Evolutionary conservation across 2,888 invertebrate species (phyloP).

Genomic region (Acrobasis suavella): DNA sequence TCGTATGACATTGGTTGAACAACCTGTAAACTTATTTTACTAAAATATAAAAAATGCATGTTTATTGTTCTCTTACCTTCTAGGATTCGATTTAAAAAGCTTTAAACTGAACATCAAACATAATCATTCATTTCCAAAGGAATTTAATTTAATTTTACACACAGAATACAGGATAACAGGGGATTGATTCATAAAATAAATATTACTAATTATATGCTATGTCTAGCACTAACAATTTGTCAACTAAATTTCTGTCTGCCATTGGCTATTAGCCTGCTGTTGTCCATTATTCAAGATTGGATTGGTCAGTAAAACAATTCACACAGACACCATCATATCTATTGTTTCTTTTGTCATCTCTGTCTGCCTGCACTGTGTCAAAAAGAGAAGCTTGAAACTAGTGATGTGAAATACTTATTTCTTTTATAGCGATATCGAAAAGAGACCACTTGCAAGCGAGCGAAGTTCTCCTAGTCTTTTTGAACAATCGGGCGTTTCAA

Average conservation of each 20-base stretch:
- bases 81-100: neutral
- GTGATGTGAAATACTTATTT: too few species aligned
- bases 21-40: neutral
- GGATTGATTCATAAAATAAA: conserved; percentile 1
- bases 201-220: neutral
- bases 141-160: neutral
- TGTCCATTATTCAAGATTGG: neutral
- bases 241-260: neutral
- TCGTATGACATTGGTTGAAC: neutral
- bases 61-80: neutral
- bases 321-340: neutral
- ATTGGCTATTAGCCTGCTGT: neutral
- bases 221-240: neutral
- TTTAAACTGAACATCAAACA: neutral
- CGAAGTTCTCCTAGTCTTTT: too few species aligned
- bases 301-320: neutral
- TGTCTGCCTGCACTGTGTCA: too few species aligned
- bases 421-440: too few species aligned
- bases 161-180: too few species aligned
- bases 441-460: too few species aligned
- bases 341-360: too few species aligned
- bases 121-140: neutral
- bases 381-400: too few species aligned
- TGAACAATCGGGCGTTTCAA: too few species aligned
- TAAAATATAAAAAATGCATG: neutral